These are phyloP conservation scores for Lutraria rhynchaena DNA, from an alignment of 1,140 invertebrate species.

Conservation along the genomic window DNA sequence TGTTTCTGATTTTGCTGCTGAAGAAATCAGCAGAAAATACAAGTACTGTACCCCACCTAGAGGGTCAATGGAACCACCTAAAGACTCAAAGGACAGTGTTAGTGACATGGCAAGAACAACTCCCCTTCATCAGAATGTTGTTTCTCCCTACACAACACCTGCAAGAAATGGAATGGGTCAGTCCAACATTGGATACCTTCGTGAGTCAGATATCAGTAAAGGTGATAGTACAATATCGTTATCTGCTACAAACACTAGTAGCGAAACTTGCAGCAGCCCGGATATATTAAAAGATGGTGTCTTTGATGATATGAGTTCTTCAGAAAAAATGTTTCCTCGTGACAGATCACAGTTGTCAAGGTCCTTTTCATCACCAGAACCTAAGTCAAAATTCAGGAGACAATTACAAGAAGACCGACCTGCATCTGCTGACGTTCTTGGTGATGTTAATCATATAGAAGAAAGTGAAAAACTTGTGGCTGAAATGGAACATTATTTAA, in stretches of 20 bases:
- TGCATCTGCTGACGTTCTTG: slow-evolving; percentile 43
- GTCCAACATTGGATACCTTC: neutral
- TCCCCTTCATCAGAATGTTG: neutral
- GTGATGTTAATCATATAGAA: slow-evolving; percentile 19
- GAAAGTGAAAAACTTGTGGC: slow-evolving; percentile 57
- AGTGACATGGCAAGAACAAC: slow-evolving; percentile 4
- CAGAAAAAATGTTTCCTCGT: slow-evolving; percentile 32
- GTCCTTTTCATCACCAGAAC: slow-evolving; percentile 48
- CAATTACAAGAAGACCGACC: slow-evolving; percentile 35
- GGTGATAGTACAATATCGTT: slow-evolving; percentile 43
- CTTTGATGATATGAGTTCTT: slow-evolving; percentile 29
- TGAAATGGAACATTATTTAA: slow-evolving; percentile 56
- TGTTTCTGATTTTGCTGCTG: slow-evolving; percentile 8
- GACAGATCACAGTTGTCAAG: slow-evolving; percentile 38
- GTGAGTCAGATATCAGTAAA: slow-evolving; percentile 19
- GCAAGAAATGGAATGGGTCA: neutral
- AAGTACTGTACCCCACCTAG: slow-evolving; percentile 42
- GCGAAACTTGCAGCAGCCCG: slow-evolving; percentile 56
- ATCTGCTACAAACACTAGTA: slow-evolving; percentile 49
- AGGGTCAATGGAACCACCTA: slow-evolving; percentile 32
- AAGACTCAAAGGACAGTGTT: neutral
- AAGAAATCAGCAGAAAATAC: slow-evolving; percentile 31
- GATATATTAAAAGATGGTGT: slow-evolving; percentile 43
- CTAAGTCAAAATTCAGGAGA: neutral
- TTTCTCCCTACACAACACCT: slow-evolving; percentile 12